Conservation (phyloP, 2,888 invertebrate genomes). For the Nudaria mundana region DNA sequence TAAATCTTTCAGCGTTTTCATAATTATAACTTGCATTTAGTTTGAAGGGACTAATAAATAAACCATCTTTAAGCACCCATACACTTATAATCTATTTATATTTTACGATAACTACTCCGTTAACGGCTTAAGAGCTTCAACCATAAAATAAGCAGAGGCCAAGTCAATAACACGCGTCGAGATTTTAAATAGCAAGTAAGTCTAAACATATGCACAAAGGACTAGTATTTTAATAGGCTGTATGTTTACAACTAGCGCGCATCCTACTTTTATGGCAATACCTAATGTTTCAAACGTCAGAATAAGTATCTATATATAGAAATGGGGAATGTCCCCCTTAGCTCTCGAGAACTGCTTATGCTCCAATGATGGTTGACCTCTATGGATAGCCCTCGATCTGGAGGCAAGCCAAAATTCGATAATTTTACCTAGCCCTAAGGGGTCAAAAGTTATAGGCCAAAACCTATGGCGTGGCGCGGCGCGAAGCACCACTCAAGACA, state of each 20-base stretch:
- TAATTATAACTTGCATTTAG: conserved; percentile 7
- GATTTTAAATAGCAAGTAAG: conserved; percentile 15
- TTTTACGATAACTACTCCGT: conserved; percentile 24
- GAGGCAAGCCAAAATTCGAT: too few relatives aligned
- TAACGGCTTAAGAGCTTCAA: conserved; percentile 21
- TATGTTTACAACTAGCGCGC: conserved; percentile 13
- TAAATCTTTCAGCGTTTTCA: conserved; percentile 2
- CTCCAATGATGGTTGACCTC: too few relatives aligned
- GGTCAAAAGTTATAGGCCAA: too few relatives aligned
- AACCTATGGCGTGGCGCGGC: too few relatives aligned
- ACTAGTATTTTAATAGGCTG: not conserved
- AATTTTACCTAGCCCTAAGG: too few relatives aligned
- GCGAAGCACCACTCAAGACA: too few relatives aligned
- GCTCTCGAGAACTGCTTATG: too few relatives aligned
- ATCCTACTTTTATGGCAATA: conserved; percentile 27
- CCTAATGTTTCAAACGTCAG: conserved; percentile 15
- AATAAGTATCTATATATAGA: too few relatives aligned
- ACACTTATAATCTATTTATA: conserved; percentile 22
- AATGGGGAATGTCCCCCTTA: too few relatives aligned
- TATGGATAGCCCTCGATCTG: too few relatives aligned
- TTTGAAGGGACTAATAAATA: conserved; percentile 1
- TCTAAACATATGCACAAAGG: conserved; percentile 22
- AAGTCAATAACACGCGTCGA: conserved; percentile 16
- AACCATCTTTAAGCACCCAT: conserved; percentile 1
- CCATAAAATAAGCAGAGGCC: conserved; percentile 10